These are phyloP conservation scores for Druon quercuslanigerum DNA, from an alignment of 1,140 invertebrate species.

Conservation along the genomic window DNA sequence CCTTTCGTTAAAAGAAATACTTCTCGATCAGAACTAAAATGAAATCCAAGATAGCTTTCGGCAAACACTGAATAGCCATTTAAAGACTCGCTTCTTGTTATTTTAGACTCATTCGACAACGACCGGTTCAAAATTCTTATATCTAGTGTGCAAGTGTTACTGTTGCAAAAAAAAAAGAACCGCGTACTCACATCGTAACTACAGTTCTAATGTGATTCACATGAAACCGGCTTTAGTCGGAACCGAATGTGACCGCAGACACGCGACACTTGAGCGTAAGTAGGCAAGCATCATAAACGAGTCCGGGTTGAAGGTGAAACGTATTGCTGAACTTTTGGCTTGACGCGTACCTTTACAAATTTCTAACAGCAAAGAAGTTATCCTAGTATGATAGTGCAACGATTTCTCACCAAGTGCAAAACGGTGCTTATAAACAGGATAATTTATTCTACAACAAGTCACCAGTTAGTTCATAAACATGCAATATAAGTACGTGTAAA, in stretches of 20 bases:
- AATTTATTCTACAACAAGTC: slow-evolving; percentile 11
- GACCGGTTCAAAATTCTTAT: slow-evolving; percentile 49
- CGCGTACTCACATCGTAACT: slow-evolving; percentile 49
- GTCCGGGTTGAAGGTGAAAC: slow-evolving; percentile 53
- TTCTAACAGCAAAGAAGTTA: slow-evolving; percentile 24
- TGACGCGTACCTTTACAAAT: neutral
- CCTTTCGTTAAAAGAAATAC: slow-evolving; percentile 39
- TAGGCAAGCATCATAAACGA: slow-evolving; percentile 39
- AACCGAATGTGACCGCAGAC: slow-evolving; percentile 47
- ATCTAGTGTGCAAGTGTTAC: slow-evolving; percentile 35
- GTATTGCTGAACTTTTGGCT: slow-evolving; percentile 40
- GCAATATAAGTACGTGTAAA: neutral
- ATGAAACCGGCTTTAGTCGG: slow-evolving; percentile 51
- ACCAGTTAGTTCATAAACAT: neutral
- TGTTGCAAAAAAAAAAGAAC: slow-evolving; percentile 32
- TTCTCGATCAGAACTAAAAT: slow-evolving; percentile 30
- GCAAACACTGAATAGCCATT: slow-evolving; percentile 53
- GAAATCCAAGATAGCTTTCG: slow-evolving; percentile 44
- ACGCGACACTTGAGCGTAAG: slow-evolving; percentile 48
- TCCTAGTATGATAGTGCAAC: slow-evolving; percentile 8
- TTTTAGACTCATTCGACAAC: slow-evolving; percentile 47
- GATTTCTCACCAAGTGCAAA: neutral
- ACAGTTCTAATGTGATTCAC: slow-evolving; percentile 59
- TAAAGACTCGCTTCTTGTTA: slow-evolving; percentile 56
- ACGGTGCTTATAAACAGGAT: slow-evolving; percentile 27